phyloP scores from a whole-genome alignment of 2,888 invertebrate species.

The Parnassius mnemosyne region DNA sequence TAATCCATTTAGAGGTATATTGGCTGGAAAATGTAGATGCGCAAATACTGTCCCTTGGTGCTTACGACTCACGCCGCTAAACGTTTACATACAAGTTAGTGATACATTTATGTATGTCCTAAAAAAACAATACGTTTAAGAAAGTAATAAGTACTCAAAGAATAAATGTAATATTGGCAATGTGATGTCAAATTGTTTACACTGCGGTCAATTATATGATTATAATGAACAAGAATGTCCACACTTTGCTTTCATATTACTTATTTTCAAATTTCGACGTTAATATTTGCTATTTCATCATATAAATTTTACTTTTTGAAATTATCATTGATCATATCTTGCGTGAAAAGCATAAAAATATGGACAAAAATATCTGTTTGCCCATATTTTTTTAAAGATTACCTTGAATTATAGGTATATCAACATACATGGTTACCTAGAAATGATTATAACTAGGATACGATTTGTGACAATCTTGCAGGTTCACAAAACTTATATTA shows the following conservation, averaged over 20 bases:
- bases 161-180: not conserved
- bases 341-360: too few relatives aligned
- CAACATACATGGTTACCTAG: not conserved
- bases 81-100: slow-evolving; percentile 9
- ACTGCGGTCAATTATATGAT: slow-evolving; percentile 6
- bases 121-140: slow-evolving; percentile 17
- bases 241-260: not conserved
- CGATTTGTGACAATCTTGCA: not conserved
- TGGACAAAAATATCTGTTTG: too few relatives aligned
- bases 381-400: too few relatives aligned
- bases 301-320: too few relatives aligned
- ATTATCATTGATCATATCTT: too few relatives aligned
- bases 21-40: too few relatives aligned
- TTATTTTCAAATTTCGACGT: too few relatives aligned
- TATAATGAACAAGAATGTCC: not conserved
- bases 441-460: not conserved
- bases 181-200: slow-evolving; percentile 21
- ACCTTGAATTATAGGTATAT: not conserved
- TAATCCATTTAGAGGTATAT: too few relatives aligned
- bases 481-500: not conserved
- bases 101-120: slow-evolving; percentile 6
- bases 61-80: not conserved
- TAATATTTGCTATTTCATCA: too few relatives aligned
- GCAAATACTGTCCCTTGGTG: too few relatives aligned
- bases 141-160: slow-evolving; percentile 25